Percentiles rank a stretch among this genome's conserved stretches.
These are phyloP conservation scores for Euwallacea fornicatus DNA, from an alignment of 1,140 invertebrate species.

Conservation along the genomic window DNA sequence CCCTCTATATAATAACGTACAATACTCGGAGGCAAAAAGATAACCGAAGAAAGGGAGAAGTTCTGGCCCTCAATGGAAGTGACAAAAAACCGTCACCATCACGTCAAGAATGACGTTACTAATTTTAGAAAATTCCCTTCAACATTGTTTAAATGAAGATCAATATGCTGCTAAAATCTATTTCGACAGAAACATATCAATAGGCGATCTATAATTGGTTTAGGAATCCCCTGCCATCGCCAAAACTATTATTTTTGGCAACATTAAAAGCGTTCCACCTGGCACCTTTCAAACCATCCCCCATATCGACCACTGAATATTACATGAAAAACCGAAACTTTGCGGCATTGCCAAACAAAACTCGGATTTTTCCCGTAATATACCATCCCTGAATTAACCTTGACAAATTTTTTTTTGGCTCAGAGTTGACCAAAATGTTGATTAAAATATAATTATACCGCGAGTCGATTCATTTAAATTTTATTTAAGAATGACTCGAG, in stretches of 20 bases:
- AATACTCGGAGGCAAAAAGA: no score
- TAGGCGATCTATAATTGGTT: no score
- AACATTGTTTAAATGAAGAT: no score
- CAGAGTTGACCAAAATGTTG: neutral
- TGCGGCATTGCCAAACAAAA: neutral
- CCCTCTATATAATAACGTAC: no score
- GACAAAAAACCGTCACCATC: no score
- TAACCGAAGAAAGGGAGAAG: no score
- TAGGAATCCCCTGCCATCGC: no score
- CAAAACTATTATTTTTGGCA: neutral
- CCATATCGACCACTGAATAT: slow-evolving; percentile 39
- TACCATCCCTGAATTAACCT: neutral
- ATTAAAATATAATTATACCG: neutral
- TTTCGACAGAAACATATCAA: no score
- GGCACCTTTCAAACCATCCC: slow-evolving; percentile 31
- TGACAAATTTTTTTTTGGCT: neutral
- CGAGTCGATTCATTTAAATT: neutral
- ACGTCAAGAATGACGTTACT: no score
- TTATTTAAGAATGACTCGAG: neutral
- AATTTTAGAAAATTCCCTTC: no score
- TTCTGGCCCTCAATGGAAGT: no score
- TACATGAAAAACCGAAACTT: slow-evolving; percentile 9
- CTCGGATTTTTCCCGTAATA: neutral
- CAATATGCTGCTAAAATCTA: no score
- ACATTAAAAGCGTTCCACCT: slow-evolving; percentile 18